phyloP scores from a whole-genome alignment of 2,888 invertebrate genomes.

The Schizotus pectinicornis region DNA sequence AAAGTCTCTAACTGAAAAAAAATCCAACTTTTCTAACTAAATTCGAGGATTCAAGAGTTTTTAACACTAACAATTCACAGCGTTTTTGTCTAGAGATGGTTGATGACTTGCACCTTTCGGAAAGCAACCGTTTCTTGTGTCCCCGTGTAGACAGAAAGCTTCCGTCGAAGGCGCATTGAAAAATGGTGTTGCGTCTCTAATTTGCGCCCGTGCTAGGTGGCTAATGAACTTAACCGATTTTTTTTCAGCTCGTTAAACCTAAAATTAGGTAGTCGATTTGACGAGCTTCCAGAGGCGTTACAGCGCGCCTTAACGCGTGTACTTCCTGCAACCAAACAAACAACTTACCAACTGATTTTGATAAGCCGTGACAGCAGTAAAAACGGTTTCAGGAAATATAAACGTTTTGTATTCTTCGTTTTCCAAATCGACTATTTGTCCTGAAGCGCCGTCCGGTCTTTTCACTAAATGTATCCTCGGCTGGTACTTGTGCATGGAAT shows the following conservation, averaged over 20 bases:
- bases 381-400: constrained; percentile 81
- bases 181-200: too few species aligned
- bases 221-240: constrained; percentile 6
- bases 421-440: constrained; percentile 69
- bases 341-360: constrained; percentile 83
- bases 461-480: constrained; percentile 80
- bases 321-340: constrained; percentile 20
- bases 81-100: too few species aligned
- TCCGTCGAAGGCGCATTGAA: too few species aligned
- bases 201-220: background rate
- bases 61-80: too few species aligned
- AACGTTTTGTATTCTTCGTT: constrained; percentile 79
- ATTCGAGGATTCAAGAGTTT: too few species aligned
- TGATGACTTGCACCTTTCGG: too few species aligned
- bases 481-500: constrained; percentile 87
- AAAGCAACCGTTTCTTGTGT: too few species aligned
- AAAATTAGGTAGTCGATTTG: constrained; percentile 14
- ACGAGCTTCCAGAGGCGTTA: background rate
- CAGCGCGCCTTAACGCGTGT: background rate
- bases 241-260: constrained; percentile 2
- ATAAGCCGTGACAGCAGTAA: constrained; percentile 87
- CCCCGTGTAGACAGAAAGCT: too few species aligned
- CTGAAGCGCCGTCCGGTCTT: constrained; percentile 66
- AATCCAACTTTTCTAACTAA: too few species aligned
- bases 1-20: too few species aligned